Evolutionary conservation across 2,888 invertebrate genomes (phyloP), one percentile per base, ranked within the genome.

Genomic region (Abrostola triplasia): DNA sequence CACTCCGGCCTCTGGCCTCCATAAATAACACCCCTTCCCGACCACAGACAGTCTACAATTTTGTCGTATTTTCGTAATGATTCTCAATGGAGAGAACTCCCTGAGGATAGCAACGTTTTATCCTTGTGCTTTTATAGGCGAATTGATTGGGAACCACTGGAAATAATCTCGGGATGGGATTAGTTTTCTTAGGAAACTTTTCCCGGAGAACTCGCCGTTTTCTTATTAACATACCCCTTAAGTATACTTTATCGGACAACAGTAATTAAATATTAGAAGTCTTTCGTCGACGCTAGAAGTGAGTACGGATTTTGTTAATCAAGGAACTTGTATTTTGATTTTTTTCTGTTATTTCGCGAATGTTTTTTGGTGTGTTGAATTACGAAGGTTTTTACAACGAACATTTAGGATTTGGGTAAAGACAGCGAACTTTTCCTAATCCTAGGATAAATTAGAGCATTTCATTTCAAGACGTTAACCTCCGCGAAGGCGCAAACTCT

Each of bases 21-120:
- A 92, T 93, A 92, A 93, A 94, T 91, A 93, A 91, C 89, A 90
- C 91, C 93, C 92, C 88, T 92, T 90, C 84, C 79, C 77, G 80
- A 84, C 73, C 82, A 84, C 87, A 83, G 84, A 84, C 86, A 84
- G 86, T 85, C 86, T 86, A 88, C 90, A 90, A 92, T 91, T 92
- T 90, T 88, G 88, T 89, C 90, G 88, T 92, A 90, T 93, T 93
- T 92, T 90, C 88, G 86, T 90, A 91, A 92, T 91, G 90, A 90
- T 92, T 88, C 89, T 88, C 88, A 67, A 70, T 81, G 89, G 88
- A 89, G 80, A 80, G 77, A 86, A 88, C 84, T 88, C 88, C 81
- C 82, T 59, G 76, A 83, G 81, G 86, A 84, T 82, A 87, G 83
- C 80, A 62, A 73, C 73, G 82, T 84, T 89, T 87, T 88, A 87